Conservation (phyloP, 2,888 invertebrate genomes). For the Campaea margaritaria region DNA sequence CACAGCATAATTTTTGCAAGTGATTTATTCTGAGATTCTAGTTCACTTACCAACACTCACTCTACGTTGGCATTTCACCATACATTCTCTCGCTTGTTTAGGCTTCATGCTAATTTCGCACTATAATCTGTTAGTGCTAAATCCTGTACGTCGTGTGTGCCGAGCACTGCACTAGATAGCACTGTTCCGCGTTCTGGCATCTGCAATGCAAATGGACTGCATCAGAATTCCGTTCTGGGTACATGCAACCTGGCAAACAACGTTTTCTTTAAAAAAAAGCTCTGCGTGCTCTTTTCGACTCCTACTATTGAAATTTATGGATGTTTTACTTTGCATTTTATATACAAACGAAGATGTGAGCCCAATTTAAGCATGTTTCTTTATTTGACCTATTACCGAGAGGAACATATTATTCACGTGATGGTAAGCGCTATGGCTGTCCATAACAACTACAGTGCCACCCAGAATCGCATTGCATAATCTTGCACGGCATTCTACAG, state of each 20-base stretch:
- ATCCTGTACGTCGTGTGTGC: conserved; percentile 55
- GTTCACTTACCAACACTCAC: neutral
- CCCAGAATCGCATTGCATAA: too few species aligned
- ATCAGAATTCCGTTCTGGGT: conserved; percentile 55
- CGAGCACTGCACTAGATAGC: conserved; percentile 52
- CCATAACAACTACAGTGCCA: too few species aligned
- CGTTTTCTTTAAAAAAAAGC: conserved; percentile 33
- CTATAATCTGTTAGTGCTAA: conserved; percentile 68
- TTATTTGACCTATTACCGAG: too few species aligned
- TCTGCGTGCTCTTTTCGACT: too few species aligned
- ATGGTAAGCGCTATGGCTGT: too few species aligned
- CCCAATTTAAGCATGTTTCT: too few species aligned
- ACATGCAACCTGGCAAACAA: conserved; percentile 42
- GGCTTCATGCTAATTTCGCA: conserved; percentile 60
- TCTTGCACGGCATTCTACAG: too few species aligned
- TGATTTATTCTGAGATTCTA: neutral
- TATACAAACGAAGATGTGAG: too few species aligned
- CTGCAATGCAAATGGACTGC: conserved; percentile 72
- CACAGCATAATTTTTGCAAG: neutral
- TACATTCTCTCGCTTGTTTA: conserved; percentile 1
- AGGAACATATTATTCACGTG: too few species aligned
- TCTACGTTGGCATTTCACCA: neutral
- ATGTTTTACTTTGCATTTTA: too few species aligned
- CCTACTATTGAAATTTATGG: too few species aligned
- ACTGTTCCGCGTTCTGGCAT: conserved; percentile 51